phyloP scores from a whole-genome alignment of 1,140 invertebrate genomes.

The Drosophila gunungcola region DNA sequence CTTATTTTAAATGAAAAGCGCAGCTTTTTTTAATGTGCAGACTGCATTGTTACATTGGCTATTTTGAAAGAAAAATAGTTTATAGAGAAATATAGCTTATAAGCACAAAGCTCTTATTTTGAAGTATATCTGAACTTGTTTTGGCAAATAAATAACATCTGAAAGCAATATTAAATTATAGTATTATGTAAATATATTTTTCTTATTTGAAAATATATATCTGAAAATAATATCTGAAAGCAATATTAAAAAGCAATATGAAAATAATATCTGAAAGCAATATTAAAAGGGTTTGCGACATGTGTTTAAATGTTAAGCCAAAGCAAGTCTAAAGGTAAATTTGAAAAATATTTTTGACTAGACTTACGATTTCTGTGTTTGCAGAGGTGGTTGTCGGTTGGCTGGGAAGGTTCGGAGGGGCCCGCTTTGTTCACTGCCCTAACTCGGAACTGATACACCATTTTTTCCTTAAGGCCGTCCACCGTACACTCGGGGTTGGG shows the following conservation, averaged over 20 bases:
- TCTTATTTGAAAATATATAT: too few species aligned
- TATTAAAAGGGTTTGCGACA: constrained; percentile 4
- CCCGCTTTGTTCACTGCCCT: constrained; percentile 97
- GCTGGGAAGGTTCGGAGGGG: constrained; percentile 93
- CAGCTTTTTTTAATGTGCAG: too few species aligned
- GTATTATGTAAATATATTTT: too few species aligned
- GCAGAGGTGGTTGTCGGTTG: constrained; percentile 96
- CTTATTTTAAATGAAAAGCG: too few species aligned
- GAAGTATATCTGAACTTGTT: neutral
- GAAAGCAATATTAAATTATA: constrained; percentile 21
- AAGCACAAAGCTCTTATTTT: too few species aligned
- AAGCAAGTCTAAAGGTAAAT: constrained; percentile 8
- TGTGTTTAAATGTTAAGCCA: constrained; percentile 66
- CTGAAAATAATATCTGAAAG: constrained; percentile 11
- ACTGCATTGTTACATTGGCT: too few species aligned
- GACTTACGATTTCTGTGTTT: constrained; percentile 97
- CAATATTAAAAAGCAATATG: constrained; percentile 5
- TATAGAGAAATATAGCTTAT: too few species aligned
- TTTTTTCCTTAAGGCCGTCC: constrained; percentile 95
- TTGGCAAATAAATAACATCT: neutral
- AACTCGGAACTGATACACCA: constrained; percentile 97
- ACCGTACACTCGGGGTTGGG: constrained; percentile 92
- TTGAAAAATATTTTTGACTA: neutral
- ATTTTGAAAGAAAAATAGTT: too few species aligned
- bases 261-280: constrained; percentile 20